Base-by-base conservation (phyloP, 2,797 vertebrate genomes). In the Enteromius fasciolatus region DNA sequence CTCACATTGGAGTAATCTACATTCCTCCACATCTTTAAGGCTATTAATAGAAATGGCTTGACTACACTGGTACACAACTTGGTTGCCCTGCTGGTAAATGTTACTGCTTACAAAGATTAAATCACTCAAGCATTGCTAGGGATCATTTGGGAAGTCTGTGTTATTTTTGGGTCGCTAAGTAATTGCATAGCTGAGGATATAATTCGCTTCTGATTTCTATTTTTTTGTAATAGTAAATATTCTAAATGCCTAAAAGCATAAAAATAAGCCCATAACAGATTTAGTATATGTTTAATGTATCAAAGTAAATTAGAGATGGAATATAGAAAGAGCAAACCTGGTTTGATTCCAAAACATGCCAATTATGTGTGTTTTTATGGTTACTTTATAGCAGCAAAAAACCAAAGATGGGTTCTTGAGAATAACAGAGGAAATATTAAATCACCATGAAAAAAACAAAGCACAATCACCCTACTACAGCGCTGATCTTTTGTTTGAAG, bases 21-120 rank as follows among this genome's bases (percentile, higher is more conserved):
- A 78, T 50, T 57, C 48, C 50, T 69, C 4, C n/a, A 68, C 77
- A 69, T 57, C n/a, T 18, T 12, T 12, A 20, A 12, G 23, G 18
- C 15, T 68, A 41, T 54, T 69, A 68, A 54, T 79, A 63, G 23
- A 41, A 76, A 76, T 20, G 28, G 48, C 6, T 69, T 69, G 33
- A 14, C 33, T 79, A 64, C 25, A 23, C 54, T 57, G n/a, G 66
- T 69, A 20, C 48, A 70, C 23, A 59, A 33, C 28, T 10, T 31
- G 5, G 52, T 73, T 36, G 70, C 70, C 48, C 28, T 33, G 18
- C 12, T 20, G 3, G 28, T 52, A 36, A 12, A 73, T 52, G 5
- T 73, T 52, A 73, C 23, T 78, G 20, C 18, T 64, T 12, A 39
- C n/a, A 17, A 25, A 31, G 15, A 44, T 41, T 61, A 28, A 44